Evolutionary conservation across 1,140 invertebrate species (phyloP).

Genomic region (Cydia fagiglandana): DNA sequence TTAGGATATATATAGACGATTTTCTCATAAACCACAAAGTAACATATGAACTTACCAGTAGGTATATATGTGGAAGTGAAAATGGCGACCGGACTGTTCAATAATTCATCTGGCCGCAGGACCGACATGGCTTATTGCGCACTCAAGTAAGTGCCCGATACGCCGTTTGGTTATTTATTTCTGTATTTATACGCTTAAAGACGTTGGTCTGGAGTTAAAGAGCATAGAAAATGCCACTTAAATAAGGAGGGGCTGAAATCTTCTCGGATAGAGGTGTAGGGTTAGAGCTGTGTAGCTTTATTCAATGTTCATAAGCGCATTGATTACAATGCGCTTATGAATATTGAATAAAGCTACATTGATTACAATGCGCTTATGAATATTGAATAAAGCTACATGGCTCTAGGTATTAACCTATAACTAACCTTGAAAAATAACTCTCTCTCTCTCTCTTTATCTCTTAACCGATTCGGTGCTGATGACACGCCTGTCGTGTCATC

Average conservation of each 20-base stretch:
- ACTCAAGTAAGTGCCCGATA: background rate
- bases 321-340: no score
- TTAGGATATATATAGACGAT: background rate
- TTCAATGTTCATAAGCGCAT: no score
- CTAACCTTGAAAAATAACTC: no score
- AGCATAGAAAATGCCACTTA: background rate
- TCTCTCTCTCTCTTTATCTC: no score
- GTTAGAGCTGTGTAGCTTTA: no score
- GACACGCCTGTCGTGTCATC: no score
- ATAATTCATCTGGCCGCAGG: constrained; percentile 18
- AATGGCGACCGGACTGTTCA: constrained; percentile 3
- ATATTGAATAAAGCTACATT: no score
- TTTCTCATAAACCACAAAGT: background rate
- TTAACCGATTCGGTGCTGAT: no score
- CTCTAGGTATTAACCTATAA: no score
- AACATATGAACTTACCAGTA: background rate
- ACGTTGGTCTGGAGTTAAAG: background rate
- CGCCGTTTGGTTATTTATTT: constrained; percentile 17
- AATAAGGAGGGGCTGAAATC: background rate
- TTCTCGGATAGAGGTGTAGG: no score
- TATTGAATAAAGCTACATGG: no score
- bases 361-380: no score
- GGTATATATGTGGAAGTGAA: background rate
- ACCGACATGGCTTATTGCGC: constrained; percentile 18
- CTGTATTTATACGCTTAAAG: background rate